Evolutionary conservation across 2,113 vertebrate genomes (phyloP), one percentile per base, ranked within the genome.

Genomic region (Xenopus laevis): DNA sequence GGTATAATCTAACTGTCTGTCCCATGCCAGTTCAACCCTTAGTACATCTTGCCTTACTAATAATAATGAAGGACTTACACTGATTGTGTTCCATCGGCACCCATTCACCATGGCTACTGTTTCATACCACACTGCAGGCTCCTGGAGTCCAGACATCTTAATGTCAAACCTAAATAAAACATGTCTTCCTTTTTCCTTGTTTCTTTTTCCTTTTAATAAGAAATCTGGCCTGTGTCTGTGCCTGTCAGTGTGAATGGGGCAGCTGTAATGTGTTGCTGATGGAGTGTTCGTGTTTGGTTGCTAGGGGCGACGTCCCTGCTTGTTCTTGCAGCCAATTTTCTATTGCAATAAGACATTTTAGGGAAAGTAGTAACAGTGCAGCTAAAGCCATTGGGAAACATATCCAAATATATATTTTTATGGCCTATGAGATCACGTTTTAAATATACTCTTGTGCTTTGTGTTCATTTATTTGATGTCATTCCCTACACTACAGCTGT

Each of bases 321-420:
- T 58, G 47, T 62, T 18, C 44, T 18, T 65, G 67, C 23, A 27
- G 23, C 23, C 23, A 27, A 27, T 27, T 27, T 27, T 27, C 23
- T 2, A 27, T 27, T 27, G 23, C 58, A 33, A 17, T 17, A 61
- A 68, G 45, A 55, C 62, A 44, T 61, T 47, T 47, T 65, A 47
- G 23, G 44, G 21, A 52, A 72, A 50, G 45, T 15, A 68, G 17
- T 9, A 55, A 55, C 15, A 55, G 53, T n/a, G 15, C 53, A 40
- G 61, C 7, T 12, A 63, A 59, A 27, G 23, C 23, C 23, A 27
- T 27, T 27, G 23, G 23, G 23, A 27, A 75, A 69, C 15, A 1
- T 27, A 47, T 75, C 65, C 65, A 75, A 75, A 16, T 10, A 50
- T 74, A 69, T 66, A 68, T 30, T 62, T 61, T 75, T 68, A 75